phyloP scores from a whole-genome alignment of 2,888 invertebrate genomes.

The Cerastis leucographa region DNA sequence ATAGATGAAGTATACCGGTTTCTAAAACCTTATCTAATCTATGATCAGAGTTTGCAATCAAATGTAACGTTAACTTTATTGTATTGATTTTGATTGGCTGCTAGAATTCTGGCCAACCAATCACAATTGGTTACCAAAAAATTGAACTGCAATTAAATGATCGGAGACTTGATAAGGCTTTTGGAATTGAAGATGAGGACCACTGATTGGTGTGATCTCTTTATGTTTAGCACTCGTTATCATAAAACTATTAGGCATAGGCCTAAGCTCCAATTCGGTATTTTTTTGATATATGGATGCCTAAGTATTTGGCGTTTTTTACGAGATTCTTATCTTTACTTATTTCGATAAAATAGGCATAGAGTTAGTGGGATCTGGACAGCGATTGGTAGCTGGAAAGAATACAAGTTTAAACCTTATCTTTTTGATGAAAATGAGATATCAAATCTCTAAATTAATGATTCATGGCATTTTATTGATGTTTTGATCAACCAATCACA shows the following conservation, averaged over 20 bases:
- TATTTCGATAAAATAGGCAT: neutral
- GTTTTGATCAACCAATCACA: constrained; percentile 3
- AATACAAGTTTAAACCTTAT: neutral
- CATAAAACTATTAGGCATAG: neutral
- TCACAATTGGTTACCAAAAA: neutral
- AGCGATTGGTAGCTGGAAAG: neutral
- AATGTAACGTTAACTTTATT: constrained; percentile 6
- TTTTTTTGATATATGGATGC: neutral
- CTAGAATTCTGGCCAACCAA: constrained; percentile 15
- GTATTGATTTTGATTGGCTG: constrained; percentile 25
- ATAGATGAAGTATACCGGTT: constrained; percentile 6
- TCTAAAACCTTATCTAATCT: constrained; percentile 23
- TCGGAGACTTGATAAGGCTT: neutral
- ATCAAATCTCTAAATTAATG: neutral
- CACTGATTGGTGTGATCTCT: constrained; percentile 18
- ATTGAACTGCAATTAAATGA: neutral
- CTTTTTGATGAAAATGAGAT: neutral
- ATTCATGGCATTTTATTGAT: neutral
- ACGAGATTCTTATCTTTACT: neutral
- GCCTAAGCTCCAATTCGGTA: neutral
- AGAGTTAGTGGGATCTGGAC: neutral
- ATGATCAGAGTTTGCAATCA: constrained; percentile 18
- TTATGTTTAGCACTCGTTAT: neutral
- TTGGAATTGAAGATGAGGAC: neutral
- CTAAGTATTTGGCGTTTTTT: neutral